Evolutionary conservation across 2,113 vertebrate genomes (phyloP).

Genomic region (Indicator indicator): DNA sequence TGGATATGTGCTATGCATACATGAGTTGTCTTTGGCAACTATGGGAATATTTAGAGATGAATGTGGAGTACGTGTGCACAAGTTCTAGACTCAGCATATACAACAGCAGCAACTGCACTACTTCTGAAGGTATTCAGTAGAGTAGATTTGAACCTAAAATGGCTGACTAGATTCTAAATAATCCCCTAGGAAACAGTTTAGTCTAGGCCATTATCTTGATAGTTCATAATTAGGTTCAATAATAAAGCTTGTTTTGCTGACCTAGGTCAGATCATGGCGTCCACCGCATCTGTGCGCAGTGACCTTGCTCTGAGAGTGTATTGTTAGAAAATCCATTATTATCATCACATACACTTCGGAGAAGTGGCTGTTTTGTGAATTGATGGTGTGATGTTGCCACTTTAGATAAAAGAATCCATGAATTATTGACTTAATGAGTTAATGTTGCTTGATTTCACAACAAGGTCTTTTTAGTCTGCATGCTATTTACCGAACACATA

Average conservation of each 20-base stretch:
- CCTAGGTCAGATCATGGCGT: slow-evolving; percentile 78
- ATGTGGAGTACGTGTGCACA: fast-evolving
- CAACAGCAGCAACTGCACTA: not conserved
- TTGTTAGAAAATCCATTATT: slow-evolving; percentile 89
- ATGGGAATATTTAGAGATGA: not conserved
- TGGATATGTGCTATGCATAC: not conserved
- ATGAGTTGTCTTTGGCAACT: not conserved
- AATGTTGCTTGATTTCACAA: slow-evolving; percentile 86
- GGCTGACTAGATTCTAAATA: slow-evolving; percentile 79
- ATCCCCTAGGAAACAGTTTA: slow-evolving; percentile 81
- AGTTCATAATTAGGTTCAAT: slow-evolving; percentile 86
- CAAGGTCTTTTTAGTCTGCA: slow-evolving; percentile 75
- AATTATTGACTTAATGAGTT: slow-evolving; percentile 92
- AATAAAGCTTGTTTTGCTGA: slow-evolving; percentile 84
- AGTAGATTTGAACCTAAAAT: slow-evolving; percentile 72
- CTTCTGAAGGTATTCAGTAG: slow-evolving; percentile 23
- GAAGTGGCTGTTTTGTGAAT: slow-evolving; percentile 86
- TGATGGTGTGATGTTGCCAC: slow-evolving; percentile 89
- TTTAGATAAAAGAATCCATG: slow-evolving; percentile 90
- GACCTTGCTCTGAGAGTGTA: slow-evolving; percentile 83
- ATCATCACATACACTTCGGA: slow-evolving; percentile 84
- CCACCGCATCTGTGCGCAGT: slow-evolving; percentile 74
- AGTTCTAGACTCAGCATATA: not conserved
- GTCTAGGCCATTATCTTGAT: slow-evolving; percentile 83
- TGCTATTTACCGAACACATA: slow-evolving; percentile 76